Conservation (phyloP, 1,140 invertebrate species). For the Piezodorus guildinii region DNA sequence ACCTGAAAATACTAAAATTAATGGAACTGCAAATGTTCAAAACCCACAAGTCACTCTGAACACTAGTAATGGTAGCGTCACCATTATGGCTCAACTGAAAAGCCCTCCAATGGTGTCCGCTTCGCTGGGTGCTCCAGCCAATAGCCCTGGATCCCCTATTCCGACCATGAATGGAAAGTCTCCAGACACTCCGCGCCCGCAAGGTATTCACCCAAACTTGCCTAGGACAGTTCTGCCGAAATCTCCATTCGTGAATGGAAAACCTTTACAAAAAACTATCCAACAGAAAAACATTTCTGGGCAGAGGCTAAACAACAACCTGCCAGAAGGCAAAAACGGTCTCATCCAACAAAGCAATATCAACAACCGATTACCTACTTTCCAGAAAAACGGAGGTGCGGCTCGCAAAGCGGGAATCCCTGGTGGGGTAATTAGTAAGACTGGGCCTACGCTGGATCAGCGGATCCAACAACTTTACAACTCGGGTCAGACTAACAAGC, state of each 20-base stretch:
- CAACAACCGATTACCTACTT: constrained; percentile 10
- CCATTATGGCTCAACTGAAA: constrained; percentile 10
- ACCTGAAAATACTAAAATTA: background rate
- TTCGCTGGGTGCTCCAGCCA: background rate
- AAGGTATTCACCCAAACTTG: constrained; percentile 5
- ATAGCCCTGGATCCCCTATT: background rate
- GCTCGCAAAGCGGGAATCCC: constrained; percentile 1
- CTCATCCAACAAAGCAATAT: constrained; percentile 11
- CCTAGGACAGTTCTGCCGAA: background rate
- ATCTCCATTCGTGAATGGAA: background rate
- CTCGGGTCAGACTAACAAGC: background rate
- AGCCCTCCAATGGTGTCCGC: background rate
- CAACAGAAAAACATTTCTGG: constrained; percentile 8
- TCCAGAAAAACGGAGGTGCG: background rate
- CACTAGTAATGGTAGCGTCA: constrained; percentile 18
- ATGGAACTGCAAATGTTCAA: background rate
- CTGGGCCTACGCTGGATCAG: constrained; percentile 20
- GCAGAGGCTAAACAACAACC: background rate
- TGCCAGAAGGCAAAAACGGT: background rate
- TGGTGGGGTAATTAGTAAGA: constrained; percentile 16
- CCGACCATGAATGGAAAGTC: background rate
- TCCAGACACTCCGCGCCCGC: background rate
- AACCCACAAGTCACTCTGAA: constrained; percentile 19
- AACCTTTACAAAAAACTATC: background rate
- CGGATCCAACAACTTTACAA: constrained; percentile 24